Conservation (phyloP, 2,113 vertebrate species). For the Grantiella picta region DNA sequence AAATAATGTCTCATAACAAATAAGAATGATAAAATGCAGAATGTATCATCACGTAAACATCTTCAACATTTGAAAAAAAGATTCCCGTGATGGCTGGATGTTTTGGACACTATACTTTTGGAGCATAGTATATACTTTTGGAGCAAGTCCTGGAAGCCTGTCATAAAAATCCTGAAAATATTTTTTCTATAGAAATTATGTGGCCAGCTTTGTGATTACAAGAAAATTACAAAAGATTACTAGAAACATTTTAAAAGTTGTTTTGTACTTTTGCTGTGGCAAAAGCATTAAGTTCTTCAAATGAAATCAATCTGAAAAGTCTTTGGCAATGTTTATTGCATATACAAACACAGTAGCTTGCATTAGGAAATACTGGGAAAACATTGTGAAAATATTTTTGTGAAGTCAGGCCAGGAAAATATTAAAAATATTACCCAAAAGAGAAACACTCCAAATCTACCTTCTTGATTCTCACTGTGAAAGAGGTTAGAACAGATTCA, state of each 20-base stretch:
- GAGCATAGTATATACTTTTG: not conserved
- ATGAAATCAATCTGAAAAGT: not conserved
- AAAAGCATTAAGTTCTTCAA: not conserved
- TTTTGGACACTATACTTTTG: not conserved
- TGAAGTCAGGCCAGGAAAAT: not conserved
- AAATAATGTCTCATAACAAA: not conserved
- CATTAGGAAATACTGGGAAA: not conserved
- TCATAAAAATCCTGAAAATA: not conserved
- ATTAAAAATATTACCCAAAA: not conserved
- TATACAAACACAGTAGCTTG: not conserved
- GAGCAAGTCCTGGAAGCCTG: not conserved
- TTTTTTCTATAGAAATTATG: not conserved
- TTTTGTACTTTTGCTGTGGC: not conserved
- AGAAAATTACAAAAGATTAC: not conserved
- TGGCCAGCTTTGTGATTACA: not conserved
- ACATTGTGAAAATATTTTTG: not conserved
- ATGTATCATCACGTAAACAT: not conserved
- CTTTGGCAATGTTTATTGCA: not conserved
- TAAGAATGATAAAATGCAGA: not conserved
- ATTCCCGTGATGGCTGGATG: not conserved
- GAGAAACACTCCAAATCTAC: not conserved
- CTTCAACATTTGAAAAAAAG: not conserved
- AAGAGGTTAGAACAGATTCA: not conserved
- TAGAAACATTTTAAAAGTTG: not conserved
- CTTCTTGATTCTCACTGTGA: not conserved